Evolutionary conservation across 1,140 invertebrate species (phyloP).

Genomic region (Saccostrea cuccullata): DNA sequence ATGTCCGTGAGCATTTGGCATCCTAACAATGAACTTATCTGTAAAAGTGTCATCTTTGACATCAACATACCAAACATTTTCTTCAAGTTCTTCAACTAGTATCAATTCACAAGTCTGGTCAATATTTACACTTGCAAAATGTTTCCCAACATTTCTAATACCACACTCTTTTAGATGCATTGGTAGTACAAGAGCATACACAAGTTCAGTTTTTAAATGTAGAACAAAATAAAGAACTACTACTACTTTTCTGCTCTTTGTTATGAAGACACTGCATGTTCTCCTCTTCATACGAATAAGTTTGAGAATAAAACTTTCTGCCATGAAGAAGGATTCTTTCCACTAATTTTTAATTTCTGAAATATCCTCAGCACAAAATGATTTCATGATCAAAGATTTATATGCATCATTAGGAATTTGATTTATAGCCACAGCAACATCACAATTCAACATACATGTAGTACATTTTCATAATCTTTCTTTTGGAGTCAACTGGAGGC

Average conservation of each 20-base stretch:
- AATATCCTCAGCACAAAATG: neutral
- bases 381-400: neutral
- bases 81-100: no score
- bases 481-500: neutral
- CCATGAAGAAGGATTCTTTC: slow-evolving; percentile 13
- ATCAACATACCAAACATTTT: no score
- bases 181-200: no score
- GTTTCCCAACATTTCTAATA: no score
- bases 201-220: neutral
- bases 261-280: neutral
- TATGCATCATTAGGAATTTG: neutral
- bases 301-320: slow-evolving; percentile 1
- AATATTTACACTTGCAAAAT: no score
- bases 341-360: neutral
- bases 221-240: neutral
- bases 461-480: neutral
- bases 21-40: no score
- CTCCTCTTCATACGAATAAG: slow-evolving; percentile 16
- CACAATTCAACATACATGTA: slow-evolving; percentile 1
- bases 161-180: no score
- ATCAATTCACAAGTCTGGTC: no score
- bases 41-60: no score
- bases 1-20: no score
- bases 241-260: neutral
- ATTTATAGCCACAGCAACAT: neutral